Conservation (phyloP, 2,797 vertebrate species). For the Pipistrellus pipistrellus region DNA sequence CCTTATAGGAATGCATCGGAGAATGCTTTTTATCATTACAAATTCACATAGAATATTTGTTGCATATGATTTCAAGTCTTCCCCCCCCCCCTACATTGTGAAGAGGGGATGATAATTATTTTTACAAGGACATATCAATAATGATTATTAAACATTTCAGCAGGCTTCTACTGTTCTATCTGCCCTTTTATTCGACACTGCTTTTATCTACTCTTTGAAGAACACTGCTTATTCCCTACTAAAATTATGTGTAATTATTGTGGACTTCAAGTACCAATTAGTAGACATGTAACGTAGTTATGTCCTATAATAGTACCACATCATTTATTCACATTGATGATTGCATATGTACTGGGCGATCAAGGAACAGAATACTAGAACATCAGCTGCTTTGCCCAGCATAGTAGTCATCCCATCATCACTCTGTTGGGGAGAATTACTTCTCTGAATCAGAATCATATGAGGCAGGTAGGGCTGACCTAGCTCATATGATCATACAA, state of each 20-base stretch:
- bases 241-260: background rate
- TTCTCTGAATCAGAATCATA: background rate
- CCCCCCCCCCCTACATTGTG: background rate
- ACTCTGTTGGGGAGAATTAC: background rate
- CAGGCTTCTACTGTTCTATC: background rate
- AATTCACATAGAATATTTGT: background rate
- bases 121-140: background rate
- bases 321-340: background rate
- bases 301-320: background rate
- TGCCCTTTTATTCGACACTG: fast-evolving
- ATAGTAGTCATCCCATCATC: background rate
- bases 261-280: background rate
- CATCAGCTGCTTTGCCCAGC: background rate
- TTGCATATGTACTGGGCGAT: background rate
- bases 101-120: background rate
- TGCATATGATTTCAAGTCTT: constrained; percentile 25
- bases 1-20: background rate
- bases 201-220: background rate
- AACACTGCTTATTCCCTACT: background rate
- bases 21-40: background rate
- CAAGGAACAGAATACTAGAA: background rate
- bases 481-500: background rate
- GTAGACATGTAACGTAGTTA: background rate
- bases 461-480: background rate
- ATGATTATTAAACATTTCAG: background rate